phyloP scores from a whole-genome alignment of 2,888 invertebrate species.

The Schizaphis graminum region DNA sequence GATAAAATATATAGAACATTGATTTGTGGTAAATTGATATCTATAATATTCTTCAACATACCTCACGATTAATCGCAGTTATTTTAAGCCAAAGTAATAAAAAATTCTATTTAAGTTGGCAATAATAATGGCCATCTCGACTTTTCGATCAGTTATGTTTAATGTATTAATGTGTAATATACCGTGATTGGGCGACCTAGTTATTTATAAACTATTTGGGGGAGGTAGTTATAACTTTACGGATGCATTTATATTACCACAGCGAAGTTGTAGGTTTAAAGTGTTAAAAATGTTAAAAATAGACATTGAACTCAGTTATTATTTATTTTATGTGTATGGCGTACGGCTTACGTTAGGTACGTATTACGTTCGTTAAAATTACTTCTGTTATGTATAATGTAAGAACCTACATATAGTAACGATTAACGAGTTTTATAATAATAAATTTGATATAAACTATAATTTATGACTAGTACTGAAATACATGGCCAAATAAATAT shows the following conservation, averaged over 20 bases:
- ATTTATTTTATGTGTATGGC: neutral
- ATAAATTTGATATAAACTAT: neutral
- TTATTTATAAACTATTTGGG: neutral
- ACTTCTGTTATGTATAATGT: neutral
- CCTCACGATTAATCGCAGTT: neutral
- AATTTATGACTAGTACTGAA: neutral
- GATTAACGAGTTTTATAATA: neutral
- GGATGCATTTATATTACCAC: neutral
- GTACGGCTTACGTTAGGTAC: neutral
- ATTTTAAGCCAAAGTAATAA: neutral
- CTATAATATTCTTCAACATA: neutral
- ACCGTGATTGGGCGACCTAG: neutral
- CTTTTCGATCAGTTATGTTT: neutral
- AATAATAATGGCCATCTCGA: neutral
- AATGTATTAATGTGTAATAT: too few species aligned
- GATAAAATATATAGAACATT: neutral
- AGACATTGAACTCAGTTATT: neutral
- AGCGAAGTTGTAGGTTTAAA: neutral
- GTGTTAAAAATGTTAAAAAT: neutral
- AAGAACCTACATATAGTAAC: neutral
- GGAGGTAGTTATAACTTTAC: neutral
- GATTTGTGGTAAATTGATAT: neutral
- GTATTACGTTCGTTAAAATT: neutral
- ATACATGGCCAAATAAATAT: neutral
- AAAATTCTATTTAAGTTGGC: neutral